phyloP scores from a whole-genome alignment of 1,140 invertebrate genomes.

The Protaetia brevitarsis region DNA sequence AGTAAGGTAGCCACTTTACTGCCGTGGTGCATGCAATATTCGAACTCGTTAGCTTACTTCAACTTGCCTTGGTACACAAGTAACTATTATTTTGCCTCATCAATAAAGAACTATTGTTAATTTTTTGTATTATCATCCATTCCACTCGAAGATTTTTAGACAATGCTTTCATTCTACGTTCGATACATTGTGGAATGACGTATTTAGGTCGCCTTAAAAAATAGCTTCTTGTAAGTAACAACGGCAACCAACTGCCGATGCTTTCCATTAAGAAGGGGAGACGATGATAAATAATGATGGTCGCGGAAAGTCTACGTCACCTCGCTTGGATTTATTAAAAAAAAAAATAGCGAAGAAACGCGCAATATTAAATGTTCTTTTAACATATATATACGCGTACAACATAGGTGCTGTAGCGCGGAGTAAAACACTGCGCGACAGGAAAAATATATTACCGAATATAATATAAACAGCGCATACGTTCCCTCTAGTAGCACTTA shows the following conservation, averaged over 20 bases:
- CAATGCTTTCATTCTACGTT: too few species aligned
- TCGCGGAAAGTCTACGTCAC: background rate
- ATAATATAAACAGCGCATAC: background rate
- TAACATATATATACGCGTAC: constrained; percentile 10
- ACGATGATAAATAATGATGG: background rate
- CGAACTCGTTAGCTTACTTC: too few species aligned
- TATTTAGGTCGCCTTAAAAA: background rate
- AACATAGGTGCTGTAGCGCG: too few species aligned
- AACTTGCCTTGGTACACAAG: too few species aligned
- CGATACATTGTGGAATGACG: background rate
- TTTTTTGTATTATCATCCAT: too few species aligned
- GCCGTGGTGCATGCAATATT: too few species aligned
- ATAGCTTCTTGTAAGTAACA: background rate
- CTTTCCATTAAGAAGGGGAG: background rate
- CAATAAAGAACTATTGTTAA: too few species aligned
- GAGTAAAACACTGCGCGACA: background rate
- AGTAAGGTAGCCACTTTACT: too few species aligned
- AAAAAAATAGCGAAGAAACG: background rate
- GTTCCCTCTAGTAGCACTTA: background rate
- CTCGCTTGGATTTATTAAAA: background rate
- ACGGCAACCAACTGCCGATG: background rate
- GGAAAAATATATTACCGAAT: constrained; percentile 14
- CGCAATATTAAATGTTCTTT: constrained; percentile 6
- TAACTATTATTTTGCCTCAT: too few species aligned
- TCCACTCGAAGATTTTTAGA: too few species aligned